Base-by-base conservation (phyloP, 2,797 vertebrate genomes). In the Alectoris magna region DNA sequence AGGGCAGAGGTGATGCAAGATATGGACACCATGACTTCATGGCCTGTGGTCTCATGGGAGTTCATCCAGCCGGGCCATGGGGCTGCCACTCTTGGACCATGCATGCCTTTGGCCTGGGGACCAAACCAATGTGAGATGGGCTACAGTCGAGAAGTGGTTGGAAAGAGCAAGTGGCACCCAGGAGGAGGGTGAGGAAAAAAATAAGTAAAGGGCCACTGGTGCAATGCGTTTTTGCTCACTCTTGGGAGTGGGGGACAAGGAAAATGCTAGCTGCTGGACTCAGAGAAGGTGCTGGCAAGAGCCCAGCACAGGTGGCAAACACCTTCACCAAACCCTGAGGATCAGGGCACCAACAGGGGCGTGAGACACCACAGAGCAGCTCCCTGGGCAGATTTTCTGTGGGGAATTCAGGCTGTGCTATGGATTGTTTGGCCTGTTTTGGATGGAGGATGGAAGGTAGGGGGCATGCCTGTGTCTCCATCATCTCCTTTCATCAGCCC, bases 21-120 rank as follows among this genome's bases (percentile, higher is more conserved):
- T n/a, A 19, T n/a, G 38, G 29, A 19, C 4, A 9, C 7, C 6
- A 2, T 0, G 2, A 27, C 39, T 13, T 23, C 41, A 68, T 8
- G 70, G 27, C 34, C 64, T n/a, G 19, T 85, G 41, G 15, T 81
- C 51, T 36, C 27, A 17, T 43, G 39, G 27, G 27, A 24, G 11
- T 15, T 39, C 29, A 41, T 10, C 49, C 29, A 55, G 15, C 27
- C 10, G 17, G 27, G 36, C 72, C 27, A 8, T 44, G 36, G 43
- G 18, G n/a, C 14, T 76, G n/a, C 5, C 6, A 15, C 39, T 70
- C 34, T 41, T 41, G 43, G 16, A 23, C 11, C 23, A 18, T 6
- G 11, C 7, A 9, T 36, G 22, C 14, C 29, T 41, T 41, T 41
- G 21, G n/a, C 27, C 27, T 71, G 38, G 49, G 15, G 38, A 41